These are phyloP conservation scores for Harpalus rufipes DNA, from an alignment of 2,888 invertebrate genomes.

Conservation along the genomic window DNA sequence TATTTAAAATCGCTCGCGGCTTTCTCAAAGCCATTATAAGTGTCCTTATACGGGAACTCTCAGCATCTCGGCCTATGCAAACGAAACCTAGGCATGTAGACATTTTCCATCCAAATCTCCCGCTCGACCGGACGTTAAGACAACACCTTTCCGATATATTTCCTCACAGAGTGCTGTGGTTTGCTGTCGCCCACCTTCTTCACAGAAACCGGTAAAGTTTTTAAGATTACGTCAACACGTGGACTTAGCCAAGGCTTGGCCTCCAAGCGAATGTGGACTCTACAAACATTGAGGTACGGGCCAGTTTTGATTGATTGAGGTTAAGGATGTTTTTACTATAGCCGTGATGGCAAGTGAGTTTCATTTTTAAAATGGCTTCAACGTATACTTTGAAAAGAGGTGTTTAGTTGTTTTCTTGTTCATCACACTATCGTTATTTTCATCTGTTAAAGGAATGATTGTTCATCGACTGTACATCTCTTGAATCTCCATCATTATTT, in stretches of 20 bases:
- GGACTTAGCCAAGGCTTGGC: conserved; percentile 40
- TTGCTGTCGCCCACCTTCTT: conserved; percentile 42
- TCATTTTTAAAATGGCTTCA: conserved; percentile 30
- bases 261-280: conserved; percentile 28
- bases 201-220: conserved; percentile 55
- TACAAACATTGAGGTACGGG: not conserved
- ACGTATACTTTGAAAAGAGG: not conserved
- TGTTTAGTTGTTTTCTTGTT: too few species aligned
- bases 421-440: too few species aligned
- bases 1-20: conserved; percentile 32
- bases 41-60: conserved; percentile 47
- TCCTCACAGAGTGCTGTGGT: conserved; percentile 46
- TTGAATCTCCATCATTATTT: too few species aligned
- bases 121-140: conserved; percentile 54
- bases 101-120: conserved; percentile 53
- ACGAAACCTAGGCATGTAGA: conserved; percentile 54
- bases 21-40: conserved; percentile 30
- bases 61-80: conserved; percentile 53
- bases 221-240: conserved; percentile 58
- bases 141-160: conserved; percentile 55
- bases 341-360: conserved; percentile 15
- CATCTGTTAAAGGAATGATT: too few species aligned
- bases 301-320: not conserved
- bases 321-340: conserved; percentile 17
- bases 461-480: too few species aligned